Percentiles rank a stretch among this genome's conserved stretches.
phyloP scores from a whole-genome alignment of 1,140 invertebrate genomes.

The Leguminivora glycinivorella region DNA sequence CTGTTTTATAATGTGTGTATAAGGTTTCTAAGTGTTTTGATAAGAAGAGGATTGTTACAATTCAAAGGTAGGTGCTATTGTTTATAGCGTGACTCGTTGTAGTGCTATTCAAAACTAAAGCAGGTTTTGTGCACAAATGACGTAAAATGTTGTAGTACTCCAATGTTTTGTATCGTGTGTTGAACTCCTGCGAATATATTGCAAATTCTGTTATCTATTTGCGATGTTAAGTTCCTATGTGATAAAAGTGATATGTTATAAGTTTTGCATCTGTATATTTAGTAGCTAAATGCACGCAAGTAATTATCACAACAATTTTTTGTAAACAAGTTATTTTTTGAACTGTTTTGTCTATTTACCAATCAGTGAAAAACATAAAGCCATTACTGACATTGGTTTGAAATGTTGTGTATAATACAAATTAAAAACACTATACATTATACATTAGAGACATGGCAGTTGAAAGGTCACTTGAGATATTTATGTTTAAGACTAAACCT shows the following conservation, averaged over 20 bases:
- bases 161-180: background rate
- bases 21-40: slow-evolving; percentile 5
- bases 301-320: background rate
- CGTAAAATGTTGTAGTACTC: slow-evolving; percentile 7
- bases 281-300: background rate
- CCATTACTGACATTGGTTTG: too few species aligned
- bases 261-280: background rate
- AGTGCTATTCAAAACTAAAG: background rate
- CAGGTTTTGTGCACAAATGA: background rate
- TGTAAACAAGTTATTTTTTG: background rate
- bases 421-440: too few species aligned
- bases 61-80: background rate
- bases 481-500: too few species aligned
- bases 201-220: background rate
- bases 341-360: too few species aligned
- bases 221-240: background rate
- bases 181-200: background rate
- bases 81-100: background rate
- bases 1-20: slow-evolving; percentile 20
- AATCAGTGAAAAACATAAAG: too few species aligned
- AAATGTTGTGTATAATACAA: too few species aligned
- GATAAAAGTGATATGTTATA: background rate
- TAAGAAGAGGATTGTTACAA: slow-evolving; percentile 13
- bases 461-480: too few species aligned
- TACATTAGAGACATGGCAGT: too few species aligned